Percentiles rank a stretch among this genome's conserved stretches.
Conservation (phyloP, 2,797 vertebrate species). For the Falco columbarius region DNA sequence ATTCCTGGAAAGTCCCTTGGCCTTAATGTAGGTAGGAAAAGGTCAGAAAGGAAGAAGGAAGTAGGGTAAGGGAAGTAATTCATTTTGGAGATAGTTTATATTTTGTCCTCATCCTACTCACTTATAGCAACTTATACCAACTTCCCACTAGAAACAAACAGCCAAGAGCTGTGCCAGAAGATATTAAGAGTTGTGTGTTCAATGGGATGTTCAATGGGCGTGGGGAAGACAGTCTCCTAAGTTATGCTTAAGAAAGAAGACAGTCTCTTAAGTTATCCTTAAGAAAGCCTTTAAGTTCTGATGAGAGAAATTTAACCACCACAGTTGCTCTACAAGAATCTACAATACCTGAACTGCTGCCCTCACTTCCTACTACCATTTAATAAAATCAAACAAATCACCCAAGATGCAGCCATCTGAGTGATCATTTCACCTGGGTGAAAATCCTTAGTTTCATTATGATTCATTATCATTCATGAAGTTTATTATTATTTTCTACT, state of each 20-base stretch:
- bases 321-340: background rate
- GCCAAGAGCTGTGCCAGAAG: background rate
- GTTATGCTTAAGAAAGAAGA: background rate
- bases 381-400: background rate
- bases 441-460: background rate
- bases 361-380: background rate
- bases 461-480: background rate
- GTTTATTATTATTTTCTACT: background rate
- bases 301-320: background rate
- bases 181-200: background rate
- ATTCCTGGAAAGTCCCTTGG: conserved; percentile 3
- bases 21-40: background rate
- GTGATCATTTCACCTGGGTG: background rate
- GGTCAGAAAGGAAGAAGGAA: background rate
- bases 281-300: background rate
- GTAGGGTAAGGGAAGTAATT: background rate
- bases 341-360: background rate
- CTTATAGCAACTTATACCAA: background rate
- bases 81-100: background rate
- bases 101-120: background rate
- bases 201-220: background rate
- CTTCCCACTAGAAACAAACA: background rate
- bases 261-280: background rate
- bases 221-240: background rate
- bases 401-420: background rate